These are phyloP conservation scores for Neogale vison DNA, from an alignment of 2,113 vertebrate species.

Conservation along the genomic window DNA sequence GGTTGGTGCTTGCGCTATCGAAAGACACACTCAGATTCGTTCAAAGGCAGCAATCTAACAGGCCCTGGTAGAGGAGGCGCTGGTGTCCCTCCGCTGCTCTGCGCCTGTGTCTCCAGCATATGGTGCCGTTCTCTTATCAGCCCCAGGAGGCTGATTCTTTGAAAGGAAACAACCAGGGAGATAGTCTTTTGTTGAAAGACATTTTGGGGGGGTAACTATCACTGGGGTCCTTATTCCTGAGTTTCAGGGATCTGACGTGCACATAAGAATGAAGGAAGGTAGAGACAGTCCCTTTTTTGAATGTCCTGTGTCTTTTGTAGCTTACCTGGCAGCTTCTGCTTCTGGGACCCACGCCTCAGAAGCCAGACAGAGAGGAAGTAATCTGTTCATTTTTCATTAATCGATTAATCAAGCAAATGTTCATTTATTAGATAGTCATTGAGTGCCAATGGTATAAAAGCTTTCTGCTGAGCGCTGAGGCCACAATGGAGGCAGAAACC, in stretches of 20 bases:
- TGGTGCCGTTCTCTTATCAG: conserved; percentile 61
- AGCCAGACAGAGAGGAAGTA: neutral
- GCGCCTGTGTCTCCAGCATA: conserved; percentile 24
- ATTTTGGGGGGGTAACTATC: neutral
- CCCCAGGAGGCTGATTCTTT: conserved; percentile 28
- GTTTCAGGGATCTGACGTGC: conserved; percentile 36
- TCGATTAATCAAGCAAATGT: neutral
- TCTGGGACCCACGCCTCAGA: neutral
- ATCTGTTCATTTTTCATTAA: conserved; percentile 47
- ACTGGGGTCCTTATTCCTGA: conserved; percentile 33
- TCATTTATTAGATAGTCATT: conserved; percentile 18
- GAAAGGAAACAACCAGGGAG: conserved; percentile 56
- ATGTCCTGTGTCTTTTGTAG: neutral
- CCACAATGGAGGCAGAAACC: neutral
- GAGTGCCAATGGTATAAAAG: neutral
- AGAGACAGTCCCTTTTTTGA: neutral
- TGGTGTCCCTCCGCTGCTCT: neutral
- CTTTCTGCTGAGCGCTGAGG: neutral
- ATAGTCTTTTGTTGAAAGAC: conserved; percentile 54
- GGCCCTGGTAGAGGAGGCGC: neutral
- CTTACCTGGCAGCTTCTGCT: neutral
- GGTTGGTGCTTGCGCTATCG: neutral
- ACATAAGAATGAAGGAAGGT: neutral
- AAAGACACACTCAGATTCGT: conserved; percentile 53
- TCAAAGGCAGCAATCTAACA: conserved; percentile 56